Base-by-base conservation (phyloP, 2,797 vertebrate genomes). In the Phrynocephalus forsythii region DNA sequence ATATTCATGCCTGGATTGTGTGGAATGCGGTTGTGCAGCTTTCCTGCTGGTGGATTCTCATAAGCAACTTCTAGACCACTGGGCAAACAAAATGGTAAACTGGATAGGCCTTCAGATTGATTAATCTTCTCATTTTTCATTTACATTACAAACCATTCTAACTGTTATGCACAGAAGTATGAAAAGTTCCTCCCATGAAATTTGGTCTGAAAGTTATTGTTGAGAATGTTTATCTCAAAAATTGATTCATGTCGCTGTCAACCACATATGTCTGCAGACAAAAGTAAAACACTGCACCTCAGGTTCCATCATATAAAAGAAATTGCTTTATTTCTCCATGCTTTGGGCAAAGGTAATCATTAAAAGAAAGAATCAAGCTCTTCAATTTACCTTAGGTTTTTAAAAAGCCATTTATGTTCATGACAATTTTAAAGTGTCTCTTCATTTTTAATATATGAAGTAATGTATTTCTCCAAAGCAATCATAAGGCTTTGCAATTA, bases 361-460 rank as follows among this genome's bases (percentile, higher is more conserved):
- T 44, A 44, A 44, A 44, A 44, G 56, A 66, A 63, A 63, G 30
- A 63, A 84, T 8, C n/a, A 33, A 63, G 26, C 26, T 84, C 18
- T 75, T 68, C 15, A 68, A 68, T 76, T 82, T 68, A 72, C 20
- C 50, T 30, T 6, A n/a, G 33, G 30, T 28, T 82, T 67, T 33
- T 18, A 52, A 52, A 82, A 67, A 82, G 24, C 13, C 38, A 87
- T 69, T 87, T 77, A 26, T 87, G n/a, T 87, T 82, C 52, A 24
- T 52, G 30, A 76, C n/a, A 82, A 5, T 67, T 85, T 83, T 68
- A 69, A 87, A 77, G 60, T 76, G 44, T 76, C 0, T 20, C 80
- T 86, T 89, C 26, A 16, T 44, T 75, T 90, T 86, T 83, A 86
- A 72, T 82, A 26, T 84, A 90, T 86, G 77, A 92, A 93, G 20